Evolutionary conservation across 2,113 vertebrate species (phyloP).

Genomic region (Mugil cephalus): DNA sequence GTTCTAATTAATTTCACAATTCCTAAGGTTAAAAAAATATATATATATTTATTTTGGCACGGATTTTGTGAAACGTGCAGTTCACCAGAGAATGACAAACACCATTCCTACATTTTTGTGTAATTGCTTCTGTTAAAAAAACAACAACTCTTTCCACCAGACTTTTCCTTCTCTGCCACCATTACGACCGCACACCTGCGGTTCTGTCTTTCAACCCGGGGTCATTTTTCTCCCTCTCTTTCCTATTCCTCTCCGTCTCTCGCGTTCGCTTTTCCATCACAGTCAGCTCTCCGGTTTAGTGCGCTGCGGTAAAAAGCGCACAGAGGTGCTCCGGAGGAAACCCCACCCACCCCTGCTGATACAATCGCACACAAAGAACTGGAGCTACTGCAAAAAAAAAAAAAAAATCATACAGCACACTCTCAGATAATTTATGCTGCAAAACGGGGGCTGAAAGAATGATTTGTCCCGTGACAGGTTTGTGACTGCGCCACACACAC

Average conservation of each 20-base stretch:
- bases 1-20: not conserved
- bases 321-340: conserved; percentile 56
- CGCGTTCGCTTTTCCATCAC: conserved; percentile 51
- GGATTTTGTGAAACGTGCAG: no score
- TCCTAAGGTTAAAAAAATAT: no score
- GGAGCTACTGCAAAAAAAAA: conserved; percentile 15
- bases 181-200: conserved; percentile 43
- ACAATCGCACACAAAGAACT: not conserved
- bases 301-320: conserved; percentile 42
- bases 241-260: not conserved
- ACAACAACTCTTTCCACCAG: conserved; percentile 21
- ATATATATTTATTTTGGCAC: no score
- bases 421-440: not conserved
- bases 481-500: conserved; percentile 2
- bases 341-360: conserved; percentile 57
- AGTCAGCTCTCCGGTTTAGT: conserved; percentile 59
- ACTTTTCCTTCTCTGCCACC: conserved; percentile 29
- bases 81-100: conserved; percentile 20
- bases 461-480: not conserved
- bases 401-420: conserved; percentile 25
- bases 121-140: conserved; percentile 40
- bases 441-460: not conserved
- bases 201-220: not conserved
- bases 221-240: not conserved
- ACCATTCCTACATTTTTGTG: conserved; percentile 44